A percentile compares a stretch with the other conserved stretches of the same genome.
Conservation (phyloP, 2,888 invertebrate species). For the Colostygia pectinataria region DNA sequence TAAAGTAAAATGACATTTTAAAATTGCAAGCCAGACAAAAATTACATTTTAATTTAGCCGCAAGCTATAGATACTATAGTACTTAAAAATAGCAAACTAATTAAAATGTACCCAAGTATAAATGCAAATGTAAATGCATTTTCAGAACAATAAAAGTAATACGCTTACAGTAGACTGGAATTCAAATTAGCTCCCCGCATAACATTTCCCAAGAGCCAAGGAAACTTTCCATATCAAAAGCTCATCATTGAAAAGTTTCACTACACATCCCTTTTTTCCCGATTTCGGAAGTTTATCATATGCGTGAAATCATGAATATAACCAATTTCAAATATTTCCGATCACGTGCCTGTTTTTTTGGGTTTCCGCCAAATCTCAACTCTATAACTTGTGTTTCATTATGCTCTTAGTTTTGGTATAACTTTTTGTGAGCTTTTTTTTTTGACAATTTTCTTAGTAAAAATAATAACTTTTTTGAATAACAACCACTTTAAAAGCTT, state of each 20-base stretch:
- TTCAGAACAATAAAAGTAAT: conserved; percentile 23
- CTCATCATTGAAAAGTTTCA: conserved; percentile 35
- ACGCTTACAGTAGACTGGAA: conserved; percentile 1
- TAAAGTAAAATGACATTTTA: too few species aligned
- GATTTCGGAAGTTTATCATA: conserved; percentile 55
- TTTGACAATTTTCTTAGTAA: not conserved
- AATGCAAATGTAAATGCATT: conserved; percentile 20
- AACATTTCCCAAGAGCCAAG: conserved; percentile 2
- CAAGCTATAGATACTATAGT: too few species aligned
- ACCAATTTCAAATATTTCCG: conserved; percentile 69
- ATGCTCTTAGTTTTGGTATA: conserved; percentile 11
- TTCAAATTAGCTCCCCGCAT: conserved; percentile 12
- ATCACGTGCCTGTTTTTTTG: conserved; percentile 64
- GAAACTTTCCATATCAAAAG: conserved; percentile 28
- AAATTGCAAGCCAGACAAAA: too few species aligned
- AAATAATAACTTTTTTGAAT: conserved; percentile 9
- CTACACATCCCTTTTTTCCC: conserved; percentile 40
- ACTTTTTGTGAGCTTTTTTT: conserved; percentile 6
- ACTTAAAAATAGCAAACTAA: too few species aligned
- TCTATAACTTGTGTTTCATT: conserved; percentile 47
- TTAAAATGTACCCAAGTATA: too few species aligned
- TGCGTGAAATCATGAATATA: conserved; percentile 66
- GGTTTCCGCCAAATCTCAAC: conserved; percentile 57
- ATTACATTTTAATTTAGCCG: not conserved
- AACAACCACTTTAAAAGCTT: conserved; percentile 6